Base-by-base conservation (phyloP, 2,797 vertebrate genomes). In the Danio tinwini region DNA sequence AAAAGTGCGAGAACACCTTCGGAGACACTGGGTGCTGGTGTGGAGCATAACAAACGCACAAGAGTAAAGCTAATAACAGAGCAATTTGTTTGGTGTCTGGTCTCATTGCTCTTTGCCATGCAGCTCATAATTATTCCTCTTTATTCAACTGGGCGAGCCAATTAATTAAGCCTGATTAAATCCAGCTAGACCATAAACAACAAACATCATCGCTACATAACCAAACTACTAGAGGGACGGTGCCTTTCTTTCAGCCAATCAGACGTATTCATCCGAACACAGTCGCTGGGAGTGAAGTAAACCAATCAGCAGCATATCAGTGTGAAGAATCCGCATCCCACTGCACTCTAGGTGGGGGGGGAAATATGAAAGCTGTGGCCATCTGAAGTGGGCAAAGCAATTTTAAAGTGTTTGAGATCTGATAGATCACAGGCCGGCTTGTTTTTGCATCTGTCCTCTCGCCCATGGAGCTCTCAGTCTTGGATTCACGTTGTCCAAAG, bases 371-470 rank as follows among this genome's bases (percentile, higher is more conserved):
- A 86, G 42, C 44, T 50, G 55, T 42, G 78, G 74, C 50, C 39
- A 55, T 11, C 56, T 77, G 80, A 70, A 82, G 61, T 81, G 69
- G 75, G 62, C 75, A 65, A 74, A 84, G 81, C 58, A 86, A 86
- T 84, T 84, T 78, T 56, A 62, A 74, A 84, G 78, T 47, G 47
- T 80, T 74, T 62, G 67, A 76, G 70, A 71, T 69, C 70, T 87
- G 50, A 64, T 76, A 81, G 78, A 84, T 82, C 82, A 82, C 71
- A 81, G 83, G 44, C 87, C 50, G 52, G 58, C 68, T 49, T 80
- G 80, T 81, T 84, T 80, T 56, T n/a, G 52, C 80, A 72, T 52
- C 45, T 49, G 21, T 49, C 44, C 19, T 83, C 59, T 76, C 69
- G 53, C 69, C 53, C 19, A n/a, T 29, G 59, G 52, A 69, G 40